Percentiles rank a stretch among this genome's conserved stretches.
These are phyloP conservation scores for Drosophila varians DNA, from an alignment of 1,140 invertebrate species.

Conservation along the genomic window DNA sequence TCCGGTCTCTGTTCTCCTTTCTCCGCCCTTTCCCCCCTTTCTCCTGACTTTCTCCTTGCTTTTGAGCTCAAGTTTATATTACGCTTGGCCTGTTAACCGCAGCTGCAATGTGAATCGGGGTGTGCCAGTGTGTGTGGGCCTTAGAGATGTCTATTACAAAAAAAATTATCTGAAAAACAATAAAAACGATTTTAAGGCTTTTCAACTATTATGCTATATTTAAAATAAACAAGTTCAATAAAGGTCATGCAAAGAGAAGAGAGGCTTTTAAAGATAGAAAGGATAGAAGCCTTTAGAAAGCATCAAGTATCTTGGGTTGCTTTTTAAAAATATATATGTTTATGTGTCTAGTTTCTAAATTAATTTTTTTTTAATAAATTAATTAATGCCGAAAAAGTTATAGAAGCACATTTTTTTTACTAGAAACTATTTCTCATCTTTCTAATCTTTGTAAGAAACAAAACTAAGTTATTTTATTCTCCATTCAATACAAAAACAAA, in stretches of 20 bases:
- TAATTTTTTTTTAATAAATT: too few species aligned
- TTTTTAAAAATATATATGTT: too few species aligned
- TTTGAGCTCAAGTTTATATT: slow-evolving; percentile 79
- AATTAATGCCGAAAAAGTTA: too few species aligned
- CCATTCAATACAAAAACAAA: too few species aligned
- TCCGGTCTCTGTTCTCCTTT: too few species aligned
- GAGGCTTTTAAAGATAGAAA: not conserved
- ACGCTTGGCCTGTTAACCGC: slow-evolving; percentile 80
- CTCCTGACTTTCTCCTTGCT: slow-evolving; percentile 36
- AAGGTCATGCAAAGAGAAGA: not conserved
- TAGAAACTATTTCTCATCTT: too few species aligned
- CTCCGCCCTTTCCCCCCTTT: not conserved
- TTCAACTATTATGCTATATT: not conserved
- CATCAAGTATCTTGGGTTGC: too few species aligned
- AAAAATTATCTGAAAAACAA: not conserved
- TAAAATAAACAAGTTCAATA: not conserved
- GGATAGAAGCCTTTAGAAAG: too few species aligned
- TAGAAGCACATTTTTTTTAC: too few species aligned
- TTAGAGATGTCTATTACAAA: not conserved
- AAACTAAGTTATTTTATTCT: too few species aligned
- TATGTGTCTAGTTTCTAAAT: too few species aligned
- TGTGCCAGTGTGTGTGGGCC: slow-evolving; percentile 19
- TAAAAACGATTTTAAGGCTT: not conserved
- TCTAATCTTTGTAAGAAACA: too few species aligned
- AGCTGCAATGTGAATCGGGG: slow-evolving; percentile 45